A percentile compares a stretch with the other conserved stretches of the same genome.
phyloP scores from a whole-genome alignment of 1,140 invertebrate species.

The Drosophila orena region DNA sequence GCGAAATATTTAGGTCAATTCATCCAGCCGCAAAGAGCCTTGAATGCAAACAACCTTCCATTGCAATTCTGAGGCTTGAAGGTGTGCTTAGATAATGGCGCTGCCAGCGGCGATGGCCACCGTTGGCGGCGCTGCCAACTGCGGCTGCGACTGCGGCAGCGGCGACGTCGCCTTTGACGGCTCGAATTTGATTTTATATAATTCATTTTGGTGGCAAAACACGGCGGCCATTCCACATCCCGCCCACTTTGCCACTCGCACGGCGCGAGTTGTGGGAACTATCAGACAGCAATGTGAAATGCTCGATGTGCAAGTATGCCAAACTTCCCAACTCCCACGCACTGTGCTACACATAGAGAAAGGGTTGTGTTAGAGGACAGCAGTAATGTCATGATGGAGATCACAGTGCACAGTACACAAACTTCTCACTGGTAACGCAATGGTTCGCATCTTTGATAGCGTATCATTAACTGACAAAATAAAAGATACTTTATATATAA shows the following conservation, averaged over 20 bases:
- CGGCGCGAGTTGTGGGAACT: slow-evolving; percentile 9
- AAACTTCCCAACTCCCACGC: slow-evolving; percentile 6
- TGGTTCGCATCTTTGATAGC: no score
- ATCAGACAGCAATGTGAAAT: slow-evolving; percentile 21
- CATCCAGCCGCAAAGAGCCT: slow-evolving; percentile 84
- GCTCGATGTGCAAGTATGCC: slow-evolving; percentile 50
- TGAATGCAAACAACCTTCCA: slow-evolving; percentile 84
- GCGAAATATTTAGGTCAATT: slow-evolving; percentile 85
- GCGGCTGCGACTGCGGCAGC: slow-evolving; percentile 13
- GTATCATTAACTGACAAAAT: no score
- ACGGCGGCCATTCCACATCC: slow-evolving; percentile 14
- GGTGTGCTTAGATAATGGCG: slow-evolving; percentile 81
- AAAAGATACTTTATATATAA: no score
- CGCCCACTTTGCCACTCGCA: neutral
- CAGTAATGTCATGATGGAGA: no score
- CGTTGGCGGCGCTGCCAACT: slow-evolving; percentile 18
- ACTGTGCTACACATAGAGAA: slow-evolving; percentile 2
- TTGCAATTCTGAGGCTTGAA: slow-evolving; percentile 75
- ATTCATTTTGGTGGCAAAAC: slow-evolving; percentile 41
- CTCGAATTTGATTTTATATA: slow-evolving; percentile 60
- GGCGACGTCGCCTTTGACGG: slow-evolving; percentile 21
- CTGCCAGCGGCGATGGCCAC: slow-evolving; percentile 47
- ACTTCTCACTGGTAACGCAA: no score
- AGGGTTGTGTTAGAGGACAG: neutral
- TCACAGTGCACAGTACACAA: no score